phyloP scores from a whole-genome alignment of 2,888 invertebrate genomes.

The Osmoderma eremita region DNA sequence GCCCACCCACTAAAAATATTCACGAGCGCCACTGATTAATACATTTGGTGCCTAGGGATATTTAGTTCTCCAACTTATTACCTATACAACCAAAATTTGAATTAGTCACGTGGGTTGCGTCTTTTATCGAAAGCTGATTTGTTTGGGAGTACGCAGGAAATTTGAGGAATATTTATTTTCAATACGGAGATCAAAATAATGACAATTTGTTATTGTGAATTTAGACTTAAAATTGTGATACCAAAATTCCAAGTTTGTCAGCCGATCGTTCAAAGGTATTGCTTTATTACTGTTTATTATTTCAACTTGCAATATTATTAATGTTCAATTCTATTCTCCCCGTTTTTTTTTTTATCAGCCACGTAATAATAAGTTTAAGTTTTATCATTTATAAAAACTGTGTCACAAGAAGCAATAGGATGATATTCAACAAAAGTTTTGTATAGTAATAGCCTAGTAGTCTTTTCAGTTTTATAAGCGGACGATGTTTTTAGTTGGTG shows the following conservation, averaged over 20 bases:
- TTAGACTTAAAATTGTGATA: constrained; percentile 51
- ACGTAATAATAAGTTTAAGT: background rate
- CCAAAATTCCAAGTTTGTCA: constrained; percentile 47
- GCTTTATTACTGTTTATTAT: constrained; percentile 5
- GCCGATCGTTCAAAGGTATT: constrained; percentile 42
- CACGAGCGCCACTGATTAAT: too few relatives aligned
- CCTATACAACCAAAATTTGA: too few relatives aligned
- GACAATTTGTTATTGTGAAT: constrained; percentile 31
- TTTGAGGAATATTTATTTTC: constrained; percentile 25
- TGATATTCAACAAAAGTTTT: constrained; percentile 38
- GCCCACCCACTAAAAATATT: too few relatives aligned
- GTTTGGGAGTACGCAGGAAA: too few relatives aligned
- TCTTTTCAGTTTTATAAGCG: constrained; percentile 37
- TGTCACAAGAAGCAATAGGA: constrained; percentile 37
- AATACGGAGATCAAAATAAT: constrained; percentile 28
- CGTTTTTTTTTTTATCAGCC: constrained; percentile 22
- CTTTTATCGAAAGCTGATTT: too few relatives aligned
- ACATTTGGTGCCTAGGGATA: too few relatives aligned
- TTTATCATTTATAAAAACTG: constrained; percentile 27
- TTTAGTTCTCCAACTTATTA: too few relatives aligned
- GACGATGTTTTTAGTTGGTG: constrained; percentile 33
- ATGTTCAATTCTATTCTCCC: background rate
- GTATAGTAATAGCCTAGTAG: constrained; percentile 32
- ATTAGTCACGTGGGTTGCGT: too few relatives aligned
- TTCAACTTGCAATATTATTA: constrained; percentile 14